A percentile compares a stretch with the other conserved stretches of the same genome.
phyloP scores from a whole-genome alignment of 2,797 vertebrate genomes.

The Macropodus opercularis region DNA sequence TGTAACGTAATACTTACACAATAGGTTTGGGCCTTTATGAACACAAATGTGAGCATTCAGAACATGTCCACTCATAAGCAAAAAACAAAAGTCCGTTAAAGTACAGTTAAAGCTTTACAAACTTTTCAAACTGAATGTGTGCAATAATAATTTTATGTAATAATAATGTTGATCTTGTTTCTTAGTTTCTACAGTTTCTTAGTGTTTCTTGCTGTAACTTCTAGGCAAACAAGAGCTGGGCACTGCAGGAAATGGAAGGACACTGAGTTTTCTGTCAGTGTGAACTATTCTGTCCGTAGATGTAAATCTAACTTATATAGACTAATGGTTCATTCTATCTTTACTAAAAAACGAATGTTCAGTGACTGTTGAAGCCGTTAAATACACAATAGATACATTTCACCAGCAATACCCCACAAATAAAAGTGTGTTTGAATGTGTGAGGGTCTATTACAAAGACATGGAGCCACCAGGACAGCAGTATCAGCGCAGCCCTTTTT shows the following conservation, averaged over 20 bases:
- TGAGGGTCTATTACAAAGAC: neutral
- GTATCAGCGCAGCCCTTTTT: neutral
- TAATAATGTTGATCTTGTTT: too few relatives aligned
- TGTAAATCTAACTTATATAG: slow-evolving; percentile 11
- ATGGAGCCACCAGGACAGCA: neutral
- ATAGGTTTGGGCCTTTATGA: neutral
- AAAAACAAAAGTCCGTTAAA: too few relatives aligned
- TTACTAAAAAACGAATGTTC: neutral
- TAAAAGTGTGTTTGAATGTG: neutral
- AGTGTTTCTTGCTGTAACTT: too few relatives aligned
- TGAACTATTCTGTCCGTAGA: slow-evolving; percentile 23
- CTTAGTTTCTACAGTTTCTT: too few relatives aligned
- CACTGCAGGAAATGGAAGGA: neutral
- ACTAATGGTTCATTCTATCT: neutral
- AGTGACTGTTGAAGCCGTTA: neutral
- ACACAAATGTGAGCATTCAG: too few relatives aligned
- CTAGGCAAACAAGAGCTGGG: neutral
- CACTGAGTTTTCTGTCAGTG: slow-evolving; percentile 18
- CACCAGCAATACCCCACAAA: neutral
- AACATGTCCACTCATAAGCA: too few relatives aligned
- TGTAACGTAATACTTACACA: neutral
- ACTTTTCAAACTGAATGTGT: too few relatives aligned
- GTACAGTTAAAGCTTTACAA: too few relatives aligned
- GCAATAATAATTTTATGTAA: too few relatives aligned
- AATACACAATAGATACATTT: slow-evolving; percentile 9